Evolutionary conservation across 2,888 invertebrate genomes (phyloP), one percentile per base, ranked within the genome.

Genomic region (Ennomos fuscantarius): DNA sequence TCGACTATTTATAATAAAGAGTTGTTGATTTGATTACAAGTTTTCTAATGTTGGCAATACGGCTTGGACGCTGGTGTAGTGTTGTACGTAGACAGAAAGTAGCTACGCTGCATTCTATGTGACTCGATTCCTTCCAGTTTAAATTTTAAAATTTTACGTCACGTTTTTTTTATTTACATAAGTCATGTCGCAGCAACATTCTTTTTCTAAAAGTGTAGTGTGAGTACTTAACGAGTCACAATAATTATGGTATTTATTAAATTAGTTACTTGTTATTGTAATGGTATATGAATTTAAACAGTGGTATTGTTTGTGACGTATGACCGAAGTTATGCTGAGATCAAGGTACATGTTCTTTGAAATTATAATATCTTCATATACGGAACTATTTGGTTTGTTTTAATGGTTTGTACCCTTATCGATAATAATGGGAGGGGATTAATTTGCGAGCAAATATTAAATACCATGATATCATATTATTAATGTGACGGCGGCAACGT

Each of bases 351-450:
- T 90, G 92, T 91, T 91, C 91, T 90, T 89, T 89, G 85, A 87
- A 89, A 90, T 91, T 92, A 92, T 91, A 90, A 87, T 92, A 89
- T 87, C 92, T 92, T 91, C 89, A 90, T 91, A 89, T 89, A 89
- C 78, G 78, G 78, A 83, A 81, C 79, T 68, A 72, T 74, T 76
- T 70, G 63, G 72, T 78, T 80, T 79, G 81, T 84, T 82, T 82
- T 73, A 74, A 78, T 68, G 50, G 53, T 41, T 37, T 55, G 41
- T 37, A 13, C 15, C 12, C 15, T 1, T 37, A 46, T 13, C 13
- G 35, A 1, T 36, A 13, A 37, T 0, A 13, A 9, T n/a, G 5
- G 1, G n/a, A n/a, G n/a, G n/a, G n/a, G n/a, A n/a, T n/a, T n/a
- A n/a, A n/a, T n/a, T n/a, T n/a, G n/a, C n/a, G n/a, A n/a, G n/a